Percentiles rank a stretch among this genome's conserved stretches.
phyloP scores from a whole-genome alignment of 1,140 invertebrate genomes.

The Schlechtendalia chinensis region DNA sequence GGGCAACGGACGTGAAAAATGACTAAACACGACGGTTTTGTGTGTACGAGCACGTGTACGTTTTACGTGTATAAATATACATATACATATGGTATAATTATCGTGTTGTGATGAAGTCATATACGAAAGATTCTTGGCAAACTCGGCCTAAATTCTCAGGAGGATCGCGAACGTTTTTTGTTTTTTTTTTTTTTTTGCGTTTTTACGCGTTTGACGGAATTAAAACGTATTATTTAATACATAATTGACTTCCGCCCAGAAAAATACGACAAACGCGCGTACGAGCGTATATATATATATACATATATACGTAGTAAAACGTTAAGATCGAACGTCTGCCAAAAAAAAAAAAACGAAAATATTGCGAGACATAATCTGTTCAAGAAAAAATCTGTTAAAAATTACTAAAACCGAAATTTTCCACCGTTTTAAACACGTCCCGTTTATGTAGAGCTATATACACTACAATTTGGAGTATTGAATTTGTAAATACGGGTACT shows the following conservation, averaged over 20 bases:
- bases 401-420: not conserved
- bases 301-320: too few relatives aligned
- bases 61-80: too few relatives aligned
- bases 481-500: too few relatives aligned
- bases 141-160: not conserved
- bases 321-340: constrained; percentile 26
- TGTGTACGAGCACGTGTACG: too few relatives aligned
- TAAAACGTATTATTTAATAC: not conserved
- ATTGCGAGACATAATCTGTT: not conserved
- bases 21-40: too few relatives aligned
- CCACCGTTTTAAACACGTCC: not conserved
- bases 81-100: too few relatives aligned
- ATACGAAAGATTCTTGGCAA: constrained; percentile 6
- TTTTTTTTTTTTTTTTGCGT: not conserved
- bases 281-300: too few relatives aligned
- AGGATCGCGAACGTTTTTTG: constrained; percentile 20
- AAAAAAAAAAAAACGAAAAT: not conserved
- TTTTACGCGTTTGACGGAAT: constrained; percentile 17
- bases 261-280: constrained; percentile 22
- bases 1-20: too few relatives aligned
- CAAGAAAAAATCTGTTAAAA: not conserved
- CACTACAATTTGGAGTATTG: too few relatives aligned
- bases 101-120: too few relatives aligned
- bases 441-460: too few relatives aligned
- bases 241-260: constrained; percentile 31